Evolutionary conservation across 2,113 vertebrate genomes (phyloP).

Genomic region (Sturnira hondurensis): DNA sequence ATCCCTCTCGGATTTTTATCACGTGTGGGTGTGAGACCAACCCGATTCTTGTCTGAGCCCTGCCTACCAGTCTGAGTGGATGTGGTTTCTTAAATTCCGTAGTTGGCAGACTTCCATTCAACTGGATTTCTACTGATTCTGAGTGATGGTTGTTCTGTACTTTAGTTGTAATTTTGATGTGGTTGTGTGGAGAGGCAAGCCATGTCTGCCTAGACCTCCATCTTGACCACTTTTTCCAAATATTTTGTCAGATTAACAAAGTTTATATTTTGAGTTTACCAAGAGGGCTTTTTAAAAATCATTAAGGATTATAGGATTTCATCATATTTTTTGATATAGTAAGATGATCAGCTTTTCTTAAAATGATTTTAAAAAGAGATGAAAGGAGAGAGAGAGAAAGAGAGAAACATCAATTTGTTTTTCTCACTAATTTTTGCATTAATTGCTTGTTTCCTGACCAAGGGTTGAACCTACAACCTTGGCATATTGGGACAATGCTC

Average conservation of each 20-base stretch:
- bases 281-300: neutral
- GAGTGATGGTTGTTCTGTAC: no score
- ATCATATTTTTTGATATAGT: neutral
- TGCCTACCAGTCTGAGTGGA: no score
- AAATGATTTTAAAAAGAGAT: neutral
- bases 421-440: neutral
- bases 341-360: neutral
- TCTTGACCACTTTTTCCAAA: neutral
- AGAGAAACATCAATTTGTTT: neutral
- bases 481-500: neutral
- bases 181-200: no score
- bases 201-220: no score
- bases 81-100: no score
- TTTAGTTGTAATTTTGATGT: no score
- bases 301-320: neutral
- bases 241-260: neutral
- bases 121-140: no score
- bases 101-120: no score
- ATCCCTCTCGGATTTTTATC: no score
- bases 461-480: neutral
- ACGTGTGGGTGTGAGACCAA: no score
- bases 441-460: neutral
- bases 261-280: neutral
- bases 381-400: neutral
- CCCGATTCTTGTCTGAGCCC: no score